A percentile compares a stretch with the other conserved stretches of the same genome.
Evolutionary conservation across 1,140 invertebrate genomes (phyloP).

Genomic region (Cherax quadricarinatus): DNA sequence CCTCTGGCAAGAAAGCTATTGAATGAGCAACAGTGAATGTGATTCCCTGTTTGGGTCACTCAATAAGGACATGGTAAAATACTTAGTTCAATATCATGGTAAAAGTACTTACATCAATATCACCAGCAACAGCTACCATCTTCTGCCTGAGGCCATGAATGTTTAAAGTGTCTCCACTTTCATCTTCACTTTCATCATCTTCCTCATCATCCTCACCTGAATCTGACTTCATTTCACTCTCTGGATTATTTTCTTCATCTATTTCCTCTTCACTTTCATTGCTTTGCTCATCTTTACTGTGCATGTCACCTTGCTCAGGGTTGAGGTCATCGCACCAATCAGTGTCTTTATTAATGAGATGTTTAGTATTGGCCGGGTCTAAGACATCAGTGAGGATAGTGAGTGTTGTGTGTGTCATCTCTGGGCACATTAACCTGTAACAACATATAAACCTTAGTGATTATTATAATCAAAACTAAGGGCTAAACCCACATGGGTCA

Average conservation of each 20-base stretch:
- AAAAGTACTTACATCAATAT: conserved; percentile 19
- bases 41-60: no score
- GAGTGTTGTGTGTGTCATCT: conserved; percentile 18
- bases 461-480: no score
- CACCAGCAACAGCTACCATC: conserved; percentile 20
- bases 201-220: conserved; percentile 11
- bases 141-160: conserved; percentile 14
- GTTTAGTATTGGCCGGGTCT: background rate
- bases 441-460: no score
- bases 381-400: conserved; percentile 39
- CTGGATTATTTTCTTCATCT: background rate
- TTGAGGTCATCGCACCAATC: background rate
- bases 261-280: background rate
- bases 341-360: background rate
- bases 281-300: background rate
- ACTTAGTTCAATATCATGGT: background rate
- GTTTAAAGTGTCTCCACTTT: background rate
- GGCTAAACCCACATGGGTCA: no score
- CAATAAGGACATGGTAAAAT: no score
- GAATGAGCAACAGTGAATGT: no score
- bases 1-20: no score
- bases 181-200: conserved; percentile 1
- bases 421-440: conserved; percentile 24
- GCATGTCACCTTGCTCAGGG: background rate
- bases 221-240: background rate